Conservation (phyloP, 2,113 vertebrate species). For the Nicator chloris region DNA sequence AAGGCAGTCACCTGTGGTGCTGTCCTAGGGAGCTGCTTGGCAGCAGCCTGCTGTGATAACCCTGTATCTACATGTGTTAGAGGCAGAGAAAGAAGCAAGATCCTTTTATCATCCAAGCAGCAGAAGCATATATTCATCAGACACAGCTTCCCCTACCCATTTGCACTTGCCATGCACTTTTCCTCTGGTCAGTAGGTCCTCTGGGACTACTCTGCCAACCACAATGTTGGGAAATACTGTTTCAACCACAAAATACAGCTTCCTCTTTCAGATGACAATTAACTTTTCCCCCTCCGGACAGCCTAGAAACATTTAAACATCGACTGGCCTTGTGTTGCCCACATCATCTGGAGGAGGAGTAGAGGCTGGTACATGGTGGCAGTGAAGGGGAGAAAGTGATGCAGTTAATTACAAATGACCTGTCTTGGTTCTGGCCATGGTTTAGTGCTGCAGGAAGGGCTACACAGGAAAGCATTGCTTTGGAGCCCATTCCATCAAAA, state of each 20-base stretch:
- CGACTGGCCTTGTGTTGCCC: background rate
- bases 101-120: background rate
- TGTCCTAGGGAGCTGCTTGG: background rate
- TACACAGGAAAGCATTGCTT: rapidly evolving
- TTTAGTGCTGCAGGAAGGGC: background rate
- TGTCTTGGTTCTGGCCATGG: background rate
- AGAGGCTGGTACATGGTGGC: background rate
- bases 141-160: background rate
- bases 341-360: background rate
- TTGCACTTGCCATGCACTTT: background rate
- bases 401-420: background rate
- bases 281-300: background rate
- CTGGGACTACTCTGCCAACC: background rate
- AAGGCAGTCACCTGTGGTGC: background rate
- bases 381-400: background rate
- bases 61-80: background rate
- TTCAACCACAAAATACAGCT: slow-evolving; percentile 7
- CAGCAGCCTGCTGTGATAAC: background rate
- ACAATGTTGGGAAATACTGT: slow-evolving; percentile 10
- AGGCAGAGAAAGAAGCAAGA: background rate
- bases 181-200: background rate
- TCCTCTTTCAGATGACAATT: slow-evolving; percentile 8
- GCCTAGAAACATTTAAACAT: background rate
- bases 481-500: background rate
- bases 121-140: background rate